Evolutionary conservation across 2,113 vertebrate genomes (phyloP).

Genomic region (Terrapene triunguis): DNA sequence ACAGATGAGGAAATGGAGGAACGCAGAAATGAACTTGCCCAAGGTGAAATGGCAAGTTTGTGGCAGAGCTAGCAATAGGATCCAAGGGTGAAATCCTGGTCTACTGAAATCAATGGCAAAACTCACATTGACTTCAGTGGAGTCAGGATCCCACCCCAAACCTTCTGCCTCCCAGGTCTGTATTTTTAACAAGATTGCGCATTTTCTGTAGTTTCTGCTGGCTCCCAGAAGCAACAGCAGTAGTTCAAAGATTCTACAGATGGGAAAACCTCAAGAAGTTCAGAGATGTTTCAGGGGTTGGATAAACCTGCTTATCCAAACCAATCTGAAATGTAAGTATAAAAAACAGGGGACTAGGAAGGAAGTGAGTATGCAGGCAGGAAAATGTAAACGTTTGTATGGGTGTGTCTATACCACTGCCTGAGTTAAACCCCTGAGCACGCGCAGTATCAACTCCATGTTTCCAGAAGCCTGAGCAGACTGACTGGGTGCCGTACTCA

Average conservation of each 20-base stretch:
- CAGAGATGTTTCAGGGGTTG: neutral
- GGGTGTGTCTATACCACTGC: neutral
- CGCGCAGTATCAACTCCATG: fast-evolving
- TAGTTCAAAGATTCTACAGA: neutral
- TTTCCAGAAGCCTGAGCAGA: neutral
- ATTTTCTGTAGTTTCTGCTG: neutral
- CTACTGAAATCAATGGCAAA: fast-evolving
- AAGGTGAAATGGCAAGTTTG: neutral
- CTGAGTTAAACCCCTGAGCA: neutral
- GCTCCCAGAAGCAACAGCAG: neutral
- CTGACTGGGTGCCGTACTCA: neutral
- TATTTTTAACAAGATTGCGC: neutral
- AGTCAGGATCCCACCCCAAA: too few species aligned
- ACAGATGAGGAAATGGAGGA: neutral
- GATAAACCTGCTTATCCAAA: neutral
- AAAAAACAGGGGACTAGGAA: neutral
- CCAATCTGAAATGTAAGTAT: neutral
- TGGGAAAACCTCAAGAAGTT: neutral
- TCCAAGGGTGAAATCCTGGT: neutral
- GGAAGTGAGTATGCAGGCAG: neutral
- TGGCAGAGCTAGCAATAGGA: neutral
- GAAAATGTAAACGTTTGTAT: neutral
- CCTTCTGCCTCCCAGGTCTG: neutral
- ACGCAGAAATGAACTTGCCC: fast-evolving
- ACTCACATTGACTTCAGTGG: neutral